phyloP scores from a whole-genome alignment of 2,797 vertebrate species.

The Darevskia mixta region DNA sequence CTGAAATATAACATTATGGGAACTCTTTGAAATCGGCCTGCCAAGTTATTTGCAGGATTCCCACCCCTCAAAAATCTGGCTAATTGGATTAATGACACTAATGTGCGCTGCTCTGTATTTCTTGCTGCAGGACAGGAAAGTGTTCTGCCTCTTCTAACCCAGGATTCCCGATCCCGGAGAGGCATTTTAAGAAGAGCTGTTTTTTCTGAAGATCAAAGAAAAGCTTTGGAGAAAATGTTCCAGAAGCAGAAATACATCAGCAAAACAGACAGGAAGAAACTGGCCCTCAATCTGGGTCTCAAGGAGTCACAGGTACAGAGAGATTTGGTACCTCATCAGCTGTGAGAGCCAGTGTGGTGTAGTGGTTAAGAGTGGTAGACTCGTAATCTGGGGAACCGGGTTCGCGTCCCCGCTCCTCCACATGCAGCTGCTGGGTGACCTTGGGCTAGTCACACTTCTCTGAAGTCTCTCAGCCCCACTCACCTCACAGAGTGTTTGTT shows the following conservation, averaged over 20 bases:
- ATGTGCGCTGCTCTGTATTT: background rate
- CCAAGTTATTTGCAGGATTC: too few species aligned
- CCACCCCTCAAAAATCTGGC: background rate
- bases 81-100: background rate
- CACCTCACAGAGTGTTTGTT: too few species aligned
- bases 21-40: background rate
- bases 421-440: too few species aligned
- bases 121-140: conserved; percentile 76
- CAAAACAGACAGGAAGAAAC: conserved; percentile 94
- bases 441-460: too few species aligned
- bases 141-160: conserved; percentile 83
- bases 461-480: too few species aligned
- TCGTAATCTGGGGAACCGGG: too few species aligned
- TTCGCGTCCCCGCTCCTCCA: too few species aligned
- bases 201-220: conserved; percentile 96
- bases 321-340: too few species aligned
- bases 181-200: conserved; percentile 96
- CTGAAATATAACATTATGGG: background rate
- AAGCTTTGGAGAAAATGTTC: conserved; percentile 95
- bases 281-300: conserved; percentile 90
- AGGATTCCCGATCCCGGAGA: conserved; percentile 86
- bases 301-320: conserved; percentile 95
- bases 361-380: too few species aligned
- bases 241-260: conserved; percentile 98
- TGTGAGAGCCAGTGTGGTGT: too few species aligned